A percentile compares a stretch with the other conserved stretches of the same genome.
phyloP scores from a whole-genome alignment of 2,113 vertebrate genomes.

The Machaerirhynchus nigripectus region DNA sequence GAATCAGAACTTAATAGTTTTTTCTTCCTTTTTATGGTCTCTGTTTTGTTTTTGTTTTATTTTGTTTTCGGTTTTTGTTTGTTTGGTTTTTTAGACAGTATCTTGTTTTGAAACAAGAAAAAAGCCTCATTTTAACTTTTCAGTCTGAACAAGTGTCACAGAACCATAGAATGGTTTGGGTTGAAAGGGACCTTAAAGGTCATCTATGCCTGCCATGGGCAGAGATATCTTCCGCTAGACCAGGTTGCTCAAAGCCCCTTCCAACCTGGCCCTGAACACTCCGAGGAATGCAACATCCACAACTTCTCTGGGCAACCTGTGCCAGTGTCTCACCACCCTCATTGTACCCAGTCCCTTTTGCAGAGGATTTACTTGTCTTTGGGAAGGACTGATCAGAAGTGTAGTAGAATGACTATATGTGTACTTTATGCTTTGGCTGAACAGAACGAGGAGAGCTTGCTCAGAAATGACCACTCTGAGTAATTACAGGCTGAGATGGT shows the following conservation, averaged over 20 bases:
- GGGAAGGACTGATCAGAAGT: neutral
- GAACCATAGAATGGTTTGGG: neutral
- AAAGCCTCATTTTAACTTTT: neutral
- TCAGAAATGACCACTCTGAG: neutral
- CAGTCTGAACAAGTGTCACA: neutral
- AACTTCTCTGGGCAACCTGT: neutral
- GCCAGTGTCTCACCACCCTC: neutral
- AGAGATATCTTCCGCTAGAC: neutral
- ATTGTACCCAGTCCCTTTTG: rapidly evolving
- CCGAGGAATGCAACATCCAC: rapidly evolving
- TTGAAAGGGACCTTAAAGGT: neutral
- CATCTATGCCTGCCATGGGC: neutral
- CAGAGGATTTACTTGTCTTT: neutral
- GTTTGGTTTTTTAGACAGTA: neutral
- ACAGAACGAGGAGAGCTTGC: neutral
- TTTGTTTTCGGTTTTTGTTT: neutral
- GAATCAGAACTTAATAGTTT: neutral
- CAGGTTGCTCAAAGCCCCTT: neutral
- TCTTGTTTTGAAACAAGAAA: neutral
- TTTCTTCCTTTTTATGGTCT: neutral
- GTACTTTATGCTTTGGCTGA: neutral
- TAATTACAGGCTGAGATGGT: neutral
- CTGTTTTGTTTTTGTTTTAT: neutral
- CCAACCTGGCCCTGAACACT: neutral
- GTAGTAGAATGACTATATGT: neutral